Percentiles rank a stretch among this genome's conserved stretches.
Conservation (phyloP, 2,888 invertebrate genomes). For the Thymelicus acteon region DNA sequence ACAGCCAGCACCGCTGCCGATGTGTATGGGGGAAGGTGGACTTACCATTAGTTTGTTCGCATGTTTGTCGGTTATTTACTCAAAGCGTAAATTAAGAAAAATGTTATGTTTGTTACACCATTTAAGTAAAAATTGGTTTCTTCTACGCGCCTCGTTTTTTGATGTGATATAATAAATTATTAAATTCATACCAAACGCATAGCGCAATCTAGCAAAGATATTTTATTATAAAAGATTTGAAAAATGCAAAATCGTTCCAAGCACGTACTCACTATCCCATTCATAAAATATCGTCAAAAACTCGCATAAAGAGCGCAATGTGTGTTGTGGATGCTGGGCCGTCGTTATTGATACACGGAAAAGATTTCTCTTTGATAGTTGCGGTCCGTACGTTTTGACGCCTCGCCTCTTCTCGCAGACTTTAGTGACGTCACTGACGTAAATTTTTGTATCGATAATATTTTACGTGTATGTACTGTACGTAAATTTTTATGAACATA, state of each 20-base stretch:
- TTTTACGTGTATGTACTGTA: not conserved
- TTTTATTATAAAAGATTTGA: not conserved
- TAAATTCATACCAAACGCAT: too few species aligned
- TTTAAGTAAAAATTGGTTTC: too few species aligned
- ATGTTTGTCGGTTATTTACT: too few species aligned
- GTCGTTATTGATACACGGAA: constrained; percentile 84
- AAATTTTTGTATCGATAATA: constrained; percentile 39
- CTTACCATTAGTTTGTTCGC: too few species aligned
- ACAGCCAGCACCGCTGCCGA: too few species aligned
- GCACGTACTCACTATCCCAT: not conserved
- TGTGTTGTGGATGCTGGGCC: constrained; percentile 71
- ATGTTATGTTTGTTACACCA: too few species aligned
- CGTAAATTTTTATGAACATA: too few species aligned
- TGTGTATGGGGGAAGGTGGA: too few species aligned
- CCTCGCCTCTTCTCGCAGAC: constrained; percentile 48
- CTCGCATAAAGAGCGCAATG: constrained; percentile 62
- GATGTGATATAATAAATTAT: too few species aligned
- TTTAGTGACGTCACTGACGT: constrained; percentile 44
- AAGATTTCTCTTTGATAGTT: constrained; percentile 86
- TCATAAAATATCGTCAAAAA: constrained; percentile 27
- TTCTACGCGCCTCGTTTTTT: too few species aligned
- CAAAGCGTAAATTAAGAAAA: too few species aligned
- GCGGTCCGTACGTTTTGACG: constrained; percentile 79
- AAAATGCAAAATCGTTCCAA: constrained; percentile 22
- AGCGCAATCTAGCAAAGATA: not conserved